Percentiles rank a stretch among this genome's conserved stretches.
These are phyloP conservation scores for Andrena bucephala DNA, from an alignment of 2,888 invertebrate genomes.

Conservation along the genomic window DNA sequence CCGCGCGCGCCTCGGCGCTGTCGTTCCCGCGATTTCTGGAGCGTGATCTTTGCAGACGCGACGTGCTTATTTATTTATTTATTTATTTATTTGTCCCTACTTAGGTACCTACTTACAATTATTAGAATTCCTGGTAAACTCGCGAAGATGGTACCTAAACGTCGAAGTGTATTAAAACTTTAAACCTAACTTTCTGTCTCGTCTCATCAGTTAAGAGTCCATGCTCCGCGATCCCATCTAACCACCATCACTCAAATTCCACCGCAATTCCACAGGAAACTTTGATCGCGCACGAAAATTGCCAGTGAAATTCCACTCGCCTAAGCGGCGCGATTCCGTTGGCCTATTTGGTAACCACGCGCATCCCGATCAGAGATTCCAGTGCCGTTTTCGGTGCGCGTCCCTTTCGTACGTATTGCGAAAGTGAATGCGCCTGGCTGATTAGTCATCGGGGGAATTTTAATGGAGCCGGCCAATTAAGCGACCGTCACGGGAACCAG, in stretches of 20 bases:
- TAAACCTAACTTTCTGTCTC: no score
- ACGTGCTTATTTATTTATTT: slow-evolving; percentile 15
- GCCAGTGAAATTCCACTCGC: neutral
- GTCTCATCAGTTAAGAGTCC: no score
- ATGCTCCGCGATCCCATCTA: neutral
- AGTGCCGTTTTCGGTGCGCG: slow-evolving; percentile 56
- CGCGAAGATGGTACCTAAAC: no score
- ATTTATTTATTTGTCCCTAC: no score
- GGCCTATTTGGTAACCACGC: neutral
- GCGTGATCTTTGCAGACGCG: slow-evolving; percentile 11
- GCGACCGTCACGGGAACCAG: slow-evolving; percentile 39
- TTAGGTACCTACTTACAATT: no score
- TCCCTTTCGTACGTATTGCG: slow-evolving; percentile 46
- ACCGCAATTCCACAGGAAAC: no score
- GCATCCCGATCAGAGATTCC: slow-evolving; percentile 45
- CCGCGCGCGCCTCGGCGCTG: slow-evolving; percentile 8
- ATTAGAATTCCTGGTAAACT: no score
- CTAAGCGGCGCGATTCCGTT: neutral
- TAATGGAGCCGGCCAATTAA: slow-evolving; percentile 61
- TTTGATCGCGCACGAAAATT: no score
- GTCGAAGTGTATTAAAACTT: no score
- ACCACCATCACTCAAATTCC: neutral
- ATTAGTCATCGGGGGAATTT: slow-evolving; percentile 67
- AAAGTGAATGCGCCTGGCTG: slow-evolving; percentile 48
- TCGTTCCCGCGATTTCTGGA: slow-evolving; percentile 32